phyloP scores from a whole-genome alignment of 2,113 vertebrate genomes.

The Aythya baeri region DNA sequence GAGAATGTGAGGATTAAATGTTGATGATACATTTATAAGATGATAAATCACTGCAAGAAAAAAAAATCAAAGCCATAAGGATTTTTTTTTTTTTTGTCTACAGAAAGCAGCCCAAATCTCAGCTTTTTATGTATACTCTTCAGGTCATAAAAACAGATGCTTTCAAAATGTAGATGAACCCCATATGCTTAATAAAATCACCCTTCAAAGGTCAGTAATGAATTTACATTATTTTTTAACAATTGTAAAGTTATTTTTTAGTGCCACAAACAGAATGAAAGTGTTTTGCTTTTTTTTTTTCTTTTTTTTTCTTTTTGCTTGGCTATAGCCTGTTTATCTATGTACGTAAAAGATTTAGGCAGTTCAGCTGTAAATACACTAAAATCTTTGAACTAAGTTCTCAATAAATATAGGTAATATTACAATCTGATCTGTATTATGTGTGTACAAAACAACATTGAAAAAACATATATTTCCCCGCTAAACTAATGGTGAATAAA shows the following conservation, averaged over 20 bases:
- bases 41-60: conserved; percentile 37
- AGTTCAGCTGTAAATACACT: neutral
- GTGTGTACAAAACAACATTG: neutral
- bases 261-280: conserved; percentile 13
- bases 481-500: neutral
- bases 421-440: conserved; percentile 3
- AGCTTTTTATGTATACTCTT: neutral
- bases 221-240: conserved; percentile 12
- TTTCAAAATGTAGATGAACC: conserved; percentile 45
- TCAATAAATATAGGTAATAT: neutral
- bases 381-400: neutral
- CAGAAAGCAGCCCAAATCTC: conserved; percentile 2
- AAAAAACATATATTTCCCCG: neutral
- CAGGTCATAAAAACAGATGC: neutral
- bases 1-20: conserved; percentile 23
- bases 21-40: conserved; percentile 58
- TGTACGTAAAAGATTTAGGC: neutral
- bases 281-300: neutral
- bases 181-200: conserved; percentile 26
- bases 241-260: conserved; percentile 1
- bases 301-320: neutral
- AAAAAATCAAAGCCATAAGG: neutral
- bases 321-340: neutral
- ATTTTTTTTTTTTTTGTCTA: neutral
- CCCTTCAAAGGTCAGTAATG: conserved; percentile 8